Evolutionary conservation across 2,113 vertebrate genomes (phyloP).

Genomic region (Oreamnos americanus): DNA sequence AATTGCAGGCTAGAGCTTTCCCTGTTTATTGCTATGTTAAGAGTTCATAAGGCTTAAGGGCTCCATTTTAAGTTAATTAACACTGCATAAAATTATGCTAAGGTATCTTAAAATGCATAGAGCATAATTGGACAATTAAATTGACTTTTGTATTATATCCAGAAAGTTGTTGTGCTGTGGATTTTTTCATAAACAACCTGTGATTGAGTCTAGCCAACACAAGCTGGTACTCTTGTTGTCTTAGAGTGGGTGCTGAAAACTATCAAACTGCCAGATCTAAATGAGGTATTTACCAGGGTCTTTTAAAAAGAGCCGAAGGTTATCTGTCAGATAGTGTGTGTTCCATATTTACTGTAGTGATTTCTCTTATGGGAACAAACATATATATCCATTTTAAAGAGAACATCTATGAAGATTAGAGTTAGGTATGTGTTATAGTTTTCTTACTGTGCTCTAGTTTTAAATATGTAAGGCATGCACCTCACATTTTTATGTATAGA

Average conservation of each 20-base stretch:
- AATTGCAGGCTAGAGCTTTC: background rate
- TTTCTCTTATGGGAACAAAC: background rate
- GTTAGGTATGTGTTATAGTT: background rate
- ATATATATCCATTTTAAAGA: background rate
- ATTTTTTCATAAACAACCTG: background rate
- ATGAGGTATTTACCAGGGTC: background rate
- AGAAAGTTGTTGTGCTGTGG: background rate
- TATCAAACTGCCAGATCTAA: background rate
- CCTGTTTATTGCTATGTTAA: background rate
- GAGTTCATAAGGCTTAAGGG: background rate
- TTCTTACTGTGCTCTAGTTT: background rate
- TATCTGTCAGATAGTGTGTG: background rate
- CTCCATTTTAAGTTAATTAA: constrained; percentile 35
- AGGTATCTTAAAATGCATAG: background rate
- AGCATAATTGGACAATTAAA: constrained; percentile 39
- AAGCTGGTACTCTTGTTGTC: background rate
- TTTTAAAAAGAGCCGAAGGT: background rate
- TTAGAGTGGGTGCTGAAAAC: background rate
- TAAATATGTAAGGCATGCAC: background rate
- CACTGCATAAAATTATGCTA: background rate
- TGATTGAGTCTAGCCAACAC: background rate
- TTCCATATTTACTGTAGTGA: background rate
- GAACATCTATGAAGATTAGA: background rate
- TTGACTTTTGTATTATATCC: constrained; percentile 27
- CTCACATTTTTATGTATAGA: background rate